A percentile compares a stretch with the other conserved stretches of the same genome.
Conservation (phyloP, 2,888 invertebrate species). For the Acanthosepion lycidas region DNA sequence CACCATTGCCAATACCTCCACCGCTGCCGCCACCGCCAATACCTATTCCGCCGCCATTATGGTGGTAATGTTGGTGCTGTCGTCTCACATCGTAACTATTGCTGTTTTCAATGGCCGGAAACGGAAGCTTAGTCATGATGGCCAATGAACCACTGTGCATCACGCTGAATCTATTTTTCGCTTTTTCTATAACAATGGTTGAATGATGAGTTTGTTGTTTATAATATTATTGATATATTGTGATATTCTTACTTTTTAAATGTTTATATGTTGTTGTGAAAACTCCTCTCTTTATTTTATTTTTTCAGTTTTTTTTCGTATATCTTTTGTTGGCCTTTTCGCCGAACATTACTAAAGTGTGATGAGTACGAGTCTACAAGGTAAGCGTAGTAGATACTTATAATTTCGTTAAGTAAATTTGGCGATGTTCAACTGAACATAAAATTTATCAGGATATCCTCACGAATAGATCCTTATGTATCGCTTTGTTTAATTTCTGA, state of each 20-base stretch:
- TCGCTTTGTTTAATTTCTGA: background rate
- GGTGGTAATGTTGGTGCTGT: constrained; percentile 39
- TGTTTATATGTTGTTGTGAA: too few species aligned
- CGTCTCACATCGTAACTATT: background rate
- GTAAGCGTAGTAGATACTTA: background rate
- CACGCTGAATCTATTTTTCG: background rate
- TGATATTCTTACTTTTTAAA: too few species aligned
- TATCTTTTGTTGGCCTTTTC: too few species aligned
- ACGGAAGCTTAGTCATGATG: constrained; percentile 45
- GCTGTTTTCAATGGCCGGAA: constrained; percentile 44
- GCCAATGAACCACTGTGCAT: constrained; percentile 42
- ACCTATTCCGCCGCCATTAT: background rate
- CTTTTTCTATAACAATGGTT: background rate
- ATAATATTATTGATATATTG: background rate
- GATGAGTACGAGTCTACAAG: too few species aligned
- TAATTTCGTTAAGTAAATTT: too few species aligned
- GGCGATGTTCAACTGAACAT: background rate
- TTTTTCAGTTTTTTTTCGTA: too few species aligned
- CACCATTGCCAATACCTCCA: background rate
- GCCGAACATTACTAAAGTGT: background rate
- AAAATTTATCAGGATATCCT: background rate
- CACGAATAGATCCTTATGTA: background rate
- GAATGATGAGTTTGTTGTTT: background rate
- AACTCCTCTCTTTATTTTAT: too few species aligned
- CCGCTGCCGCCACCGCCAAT: background rate